Evolutionary conservation across 1,140 invertebrate genomes (phyloP).

Genomic region (Harpegnathos saltator): DNA sequence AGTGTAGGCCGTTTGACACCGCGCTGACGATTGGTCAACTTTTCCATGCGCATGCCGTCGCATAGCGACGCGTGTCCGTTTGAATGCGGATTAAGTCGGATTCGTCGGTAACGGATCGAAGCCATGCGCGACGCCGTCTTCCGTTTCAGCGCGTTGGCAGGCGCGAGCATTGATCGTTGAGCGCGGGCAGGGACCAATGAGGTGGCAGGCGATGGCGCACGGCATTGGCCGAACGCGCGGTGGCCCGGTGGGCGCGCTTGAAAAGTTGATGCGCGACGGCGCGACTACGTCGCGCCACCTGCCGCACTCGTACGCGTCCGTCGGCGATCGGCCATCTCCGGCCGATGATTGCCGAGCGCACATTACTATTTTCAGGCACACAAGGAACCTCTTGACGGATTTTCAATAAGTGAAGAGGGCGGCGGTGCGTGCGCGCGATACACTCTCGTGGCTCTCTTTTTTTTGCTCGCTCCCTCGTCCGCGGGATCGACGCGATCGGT

Average conservation of each 20-base stretch:
- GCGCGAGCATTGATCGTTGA: constrained; percentile 44
- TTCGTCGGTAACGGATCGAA: constrained; percentile 47
- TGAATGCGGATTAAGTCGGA: neutral
- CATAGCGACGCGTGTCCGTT: too few relatives aligned
- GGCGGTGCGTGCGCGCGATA: constrained; percentile 70
- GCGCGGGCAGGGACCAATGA: neutral
- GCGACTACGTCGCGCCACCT: constrained; percentile 68
- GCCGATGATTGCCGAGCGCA: constrained; percentile 78
- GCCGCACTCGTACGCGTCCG: constrained; percentile 56
- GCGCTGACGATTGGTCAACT: too few relatives aligned
- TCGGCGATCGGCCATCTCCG: constrained; percentile 70
- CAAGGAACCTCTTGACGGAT: constrained; percentile 81
- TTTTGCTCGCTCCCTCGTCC: constrained; percentile 65
- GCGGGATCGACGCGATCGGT: neutral
- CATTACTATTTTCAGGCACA: constrained; percentile 83
- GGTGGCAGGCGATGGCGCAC: neutral
- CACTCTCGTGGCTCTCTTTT: constrained; percentile 60
- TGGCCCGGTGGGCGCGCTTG: constrained; percentile 1
- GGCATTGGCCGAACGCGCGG: neutral
- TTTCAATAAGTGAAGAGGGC: constrained; percentile 80
- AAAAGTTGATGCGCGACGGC: neutral
- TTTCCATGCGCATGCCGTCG: too few relatives aligned
- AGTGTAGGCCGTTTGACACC: too few relatives aligned
- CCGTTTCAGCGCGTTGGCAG: neutral
- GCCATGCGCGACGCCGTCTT: neutral